phyloP scores from a whole-genome alignment of 2,797 vertebrate species.

The Ibycter americanus region DNA sequence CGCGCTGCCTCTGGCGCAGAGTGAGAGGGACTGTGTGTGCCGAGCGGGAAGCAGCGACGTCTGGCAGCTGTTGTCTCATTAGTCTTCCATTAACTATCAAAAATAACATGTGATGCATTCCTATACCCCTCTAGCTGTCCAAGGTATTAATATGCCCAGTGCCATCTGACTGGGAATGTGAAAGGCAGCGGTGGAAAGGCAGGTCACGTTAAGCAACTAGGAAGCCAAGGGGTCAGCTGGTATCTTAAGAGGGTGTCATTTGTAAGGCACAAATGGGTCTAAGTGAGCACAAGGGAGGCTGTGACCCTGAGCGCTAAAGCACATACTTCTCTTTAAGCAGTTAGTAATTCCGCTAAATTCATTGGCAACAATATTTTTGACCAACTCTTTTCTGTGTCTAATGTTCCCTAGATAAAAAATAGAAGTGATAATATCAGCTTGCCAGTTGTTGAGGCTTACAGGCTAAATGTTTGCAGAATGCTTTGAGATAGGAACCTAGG shows the following conservation, averaged over 20 bases:
- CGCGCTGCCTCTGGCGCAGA: not conserved
- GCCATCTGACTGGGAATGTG: not conserved
- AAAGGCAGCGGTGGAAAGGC: not conserved
- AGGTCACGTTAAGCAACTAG: not conserved
- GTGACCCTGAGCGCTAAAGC: not conserved
- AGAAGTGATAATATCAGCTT: conserved; percentile 39
- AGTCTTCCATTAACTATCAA: conserved; percentile 22
- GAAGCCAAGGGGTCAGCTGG: conserved; percentile 10
- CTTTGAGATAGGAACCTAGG: conserved; percentile 49
- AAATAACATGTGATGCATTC: not conserved
- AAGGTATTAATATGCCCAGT: not conserved
- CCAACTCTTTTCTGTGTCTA: not conserved
- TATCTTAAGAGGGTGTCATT: not conserved
- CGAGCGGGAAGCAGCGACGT: not conserved
- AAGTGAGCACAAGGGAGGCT: not conserved
- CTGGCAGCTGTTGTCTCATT: conserved; percentile 49
- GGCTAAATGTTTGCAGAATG: conserved; percentile 35
- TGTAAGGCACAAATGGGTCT: conserved; percentile 2
- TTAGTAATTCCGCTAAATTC: not conserved
- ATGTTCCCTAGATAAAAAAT: conserved; percentile 32
- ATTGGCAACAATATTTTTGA: conserved; percentile 10
- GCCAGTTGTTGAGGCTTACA: conserved; percentile 44
- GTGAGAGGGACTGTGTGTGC: not conserved
- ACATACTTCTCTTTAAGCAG: not conserved
- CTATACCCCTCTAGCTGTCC: not conserved